Evolutionary conservation across 2,113 vertebrate genomes (phyloP).

Genomic region (Narcine bancroftii): DNA sequence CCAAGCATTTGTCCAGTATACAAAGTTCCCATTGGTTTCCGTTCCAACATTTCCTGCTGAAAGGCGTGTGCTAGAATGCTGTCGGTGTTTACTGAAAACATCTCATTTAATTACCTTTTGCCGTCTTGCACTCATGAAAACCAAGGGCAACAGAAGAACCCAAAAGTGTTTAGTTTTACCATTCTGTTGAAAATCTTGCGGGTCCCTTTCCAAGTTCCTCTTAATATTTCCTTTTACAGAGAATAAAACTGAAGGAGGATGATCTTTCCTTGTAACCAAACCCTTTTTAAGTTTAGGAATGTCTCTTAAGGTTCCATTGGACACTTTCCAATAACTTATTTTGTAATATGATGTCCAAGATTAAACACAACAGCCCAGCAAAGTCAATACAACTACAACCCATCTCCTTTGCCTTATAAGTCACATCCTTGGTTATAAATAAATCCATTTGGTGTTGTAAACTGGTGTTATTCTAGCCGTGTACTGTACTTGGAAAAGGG

Average conservation of each 20-base stretch:
- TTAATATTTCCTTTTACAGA: not conserved
- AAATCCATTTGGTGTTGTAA: not conserved
- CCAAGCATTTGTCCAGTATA: not conserved
- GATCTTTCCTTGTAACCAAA: not conserved
- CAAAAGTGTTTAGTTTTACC: not conserved
- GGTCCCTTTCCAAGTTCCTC: not conserved
- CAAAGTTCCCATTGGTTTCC: not conserved
- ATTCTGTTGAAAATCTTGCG: not conserved
- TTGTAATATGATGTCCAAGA: not conserved
- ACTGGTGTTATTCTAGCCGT: not conserved
- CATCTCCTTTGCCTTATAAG: not conserved
- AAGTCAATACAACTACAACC: not conserved
- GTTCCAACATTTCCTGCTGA: not conserved
- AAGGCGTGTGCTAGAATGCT: not conserved
- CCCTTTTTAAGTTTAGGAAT: not conserved
- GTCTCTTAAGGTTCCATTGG: not conserved
- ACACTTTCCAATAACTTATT: not conserved
- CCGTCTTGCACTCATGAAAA: not conserved
- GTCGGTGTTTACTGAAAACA: not conserved
- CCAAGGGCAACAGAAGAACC: not conserved
- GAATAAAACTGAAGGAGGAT: not conserved
- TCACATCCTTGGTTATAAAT: not conserved
- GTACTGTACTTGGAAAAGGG: not conserved
- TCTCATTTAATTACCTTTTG: not conserved
- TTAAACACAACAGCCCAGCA: not conserved